Conservation (phyloP, 2,113 vertebrate genomes). For the Perccottus glenii region DNA sequence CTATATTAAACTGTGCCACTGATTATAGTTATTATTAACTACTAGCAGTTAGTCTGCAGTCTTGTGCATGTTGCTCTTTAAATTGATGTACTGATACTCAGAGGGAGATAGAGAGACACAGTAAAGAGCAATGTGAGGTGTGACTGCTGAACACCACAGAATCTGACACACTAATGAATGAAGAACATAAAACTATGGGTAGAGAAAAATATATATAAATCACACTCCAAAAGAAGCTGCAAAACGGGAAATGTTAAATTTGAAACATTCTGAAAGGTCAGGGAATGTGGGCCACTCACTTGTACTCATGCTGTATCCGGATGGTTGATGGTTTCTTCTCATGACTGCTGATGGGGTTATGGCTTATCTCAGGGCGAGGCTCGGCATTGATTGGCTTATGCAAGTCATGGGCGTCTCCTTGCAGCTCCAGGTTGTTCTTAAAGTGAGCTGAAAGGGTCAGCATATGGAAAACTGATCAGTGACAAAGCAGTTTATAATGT, state of each 20-base stretch:
- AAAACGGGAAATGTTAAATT: no score
- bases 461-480: not conserved
- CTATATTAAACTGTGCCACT: no score
- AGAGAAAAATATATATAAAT: not conserved
- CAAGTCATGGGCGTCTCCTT: constrained; percentile 76
- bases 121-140: not conserved
- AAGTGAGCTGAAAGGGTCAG: constrained; percentile 35
- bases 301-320: constrained; percentile 73
- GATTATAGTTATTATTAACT: no score
- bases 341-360: constrained; percentile 79
- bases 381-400: constrained; percentile 92
- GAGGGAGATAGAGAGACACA: not conserved
- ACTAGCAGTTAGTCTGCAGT: no score
- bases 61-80: not conserved
- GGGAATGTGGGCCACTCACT: constrained; percentile 82
- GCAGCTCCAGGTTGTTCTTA: constrained; percentile 46
- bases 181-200: not conserved
- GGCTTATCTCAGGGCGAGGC: constrained; percentile 75
- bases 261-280: not conserved
- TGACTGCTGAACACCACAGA: not conserved
- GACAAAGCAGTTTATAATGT: not conserved
- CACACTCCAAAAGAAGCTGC: not conserved
- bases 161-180: constrained; percentile 2
- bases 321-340: constrained; percentile 88
- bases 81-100: not conserved